phyloP scores from a whole-genome alignment of 2,888 invertebrate species.

The Dicyrtomina minuta region DNA sequence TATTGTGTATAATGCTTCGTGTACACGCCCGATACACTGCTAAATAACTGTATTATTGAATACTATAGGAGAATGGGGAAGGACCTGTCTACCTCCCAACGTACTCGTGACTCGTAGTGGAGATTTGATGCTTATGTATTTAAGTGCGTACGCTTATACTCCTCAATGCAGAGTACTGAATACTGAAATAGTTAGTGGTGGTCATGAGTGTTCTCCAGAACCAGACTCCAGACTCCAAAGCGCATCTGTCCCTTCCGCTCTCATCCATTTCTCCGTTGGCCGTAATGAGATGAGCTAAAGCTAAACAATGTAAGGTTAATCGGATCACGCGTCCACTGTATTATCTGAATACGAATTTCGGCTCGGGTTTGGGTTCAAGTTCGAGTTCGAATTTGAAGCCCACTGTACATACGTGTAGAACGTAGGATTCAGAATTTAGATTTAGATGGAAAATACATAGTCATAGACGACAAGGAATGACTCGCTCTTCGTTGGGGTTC shows the following conservation, averaged over 20 bases:
- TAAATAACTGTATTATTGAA: not conserved
- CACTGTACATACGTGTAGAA: no score
- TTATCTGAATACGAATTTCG: no score
- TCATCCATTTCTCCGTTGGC: not conserved
- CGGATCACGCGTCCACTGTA: conserved; percentile 31
- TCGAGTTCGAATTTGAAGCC: no score
- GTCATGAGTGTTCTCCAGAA: no score
- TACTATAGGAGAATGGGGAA: not conserved
- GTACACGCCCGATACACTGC: no score
- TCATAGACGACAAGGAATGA: not conserved
- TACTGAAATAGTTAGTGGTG: no score
- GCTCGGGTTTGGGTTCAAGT: no score
- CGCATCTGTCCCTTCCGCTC: conserved; percentile 21
- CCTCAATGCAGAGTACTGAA: not conserved
- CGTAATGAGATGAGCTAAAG: conserved; percentile 30
- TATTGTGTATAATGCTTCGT: no score
- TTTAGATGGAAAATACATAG: no score
- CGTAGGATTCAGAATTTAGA: no score
- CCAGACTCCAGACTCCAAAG: no score
- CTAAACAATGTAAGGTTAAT: conserved; percentile 31
- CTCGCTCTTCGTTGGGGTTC: not conserved
- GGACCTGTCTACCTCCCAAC: not conserved
- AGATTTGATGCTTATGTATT: not conserved
- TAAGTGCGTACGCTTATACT: not conserved
- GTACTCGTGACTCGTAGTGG: no score